A percentile compares a stretch with the other conserved stretches of the same genome.
Conservation (phyloP, 2,797 vertebrate species). For the Mico argentatus region DNA sequence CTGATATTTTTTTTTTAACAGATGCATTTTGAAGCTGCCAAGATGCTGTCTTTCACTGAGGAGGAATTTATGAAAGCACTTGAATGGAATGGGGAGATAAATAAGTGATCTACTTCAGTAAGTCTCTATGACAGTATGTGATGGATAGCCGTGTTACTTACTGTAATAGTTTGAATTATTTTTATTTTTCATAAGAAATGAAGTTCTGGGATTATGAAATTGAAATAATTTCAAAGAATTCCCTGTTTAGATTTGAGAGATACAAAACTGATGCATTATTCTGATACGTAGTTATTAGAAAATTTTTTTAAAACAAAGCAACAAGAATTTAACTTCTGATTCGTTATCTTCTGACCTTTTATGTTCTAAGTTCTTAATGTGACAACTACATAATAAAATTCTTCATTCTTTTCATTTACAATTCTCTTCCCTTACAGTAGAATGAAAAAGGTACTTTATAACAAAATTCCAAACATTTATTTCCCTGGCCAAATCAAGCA, state of each 20-base stretch:
- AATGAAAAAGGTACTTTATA: background rate
- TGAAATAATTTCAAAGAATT: background rate
- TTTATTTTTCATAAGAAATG: background rate
- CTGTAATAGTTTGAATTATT: background rate
- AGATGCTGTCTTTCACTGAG: conserved; percentile 97
- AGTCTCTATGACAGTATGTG: background rate
- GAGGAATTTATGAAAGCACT: conserved; percentile 97
- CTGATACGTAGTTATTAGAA: background rate
- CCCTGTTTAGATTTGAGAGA: background rate
- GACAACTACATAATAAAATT: conserved; percentile 11
- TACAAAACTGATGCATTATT: background rate
- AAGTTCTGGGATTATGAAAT: background rate
- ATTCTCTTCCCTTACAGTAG: background rate
- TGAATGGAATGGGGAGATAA: conserved; percentile 94
- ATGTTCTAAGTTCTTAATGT: background rate
- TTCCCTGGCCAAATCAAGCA: background rate
- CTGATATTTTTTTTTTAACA: conserved; percentile 70
- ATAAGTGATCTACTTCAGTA: conserved; percentile 2
- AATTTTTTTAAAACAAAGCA: conserved; percentile 53
- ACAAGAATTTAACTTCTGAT: conserved; percentile 27
- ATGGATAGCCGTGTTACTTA: background rate
- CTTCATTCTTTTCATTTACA: background rate
- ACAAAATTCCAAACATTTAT: background rate
- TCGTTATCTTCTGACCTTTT: background rate
- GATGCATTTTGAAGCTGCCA: conserved; percentile 98